These are phyloP conservation scores for Muscicapa striata DNA, from an alignment of 2,797 vertebrate genomes.

Conservation along the genomic window DNA sequence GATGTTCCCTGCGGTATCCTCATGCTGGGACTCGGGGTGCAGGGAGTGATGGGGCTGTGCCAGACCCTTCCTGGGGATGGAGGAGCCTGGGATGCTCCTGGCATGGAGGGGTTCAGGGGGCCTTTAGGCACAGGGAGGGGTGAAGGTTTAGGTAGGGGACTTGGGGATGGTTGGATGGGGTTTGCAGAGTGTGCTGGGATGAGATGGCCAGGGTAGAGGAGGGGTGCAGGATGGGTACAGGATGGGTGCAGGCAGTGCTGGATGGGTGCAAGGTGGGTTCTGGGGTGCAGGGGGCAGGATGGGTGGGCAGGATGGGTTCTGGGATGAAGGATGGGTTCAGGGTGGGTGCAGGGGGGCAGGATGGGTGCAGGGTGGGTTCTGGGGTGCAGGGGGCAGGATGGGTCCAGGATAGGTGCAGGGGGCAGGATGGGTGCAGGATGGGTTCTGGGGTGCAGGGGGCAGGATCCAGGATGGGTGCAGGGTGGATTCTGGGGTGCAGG, in stretches of 20 bases:
- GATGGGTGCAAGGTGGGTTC: too few species aligned
- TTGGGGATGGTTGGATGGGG: background rate
- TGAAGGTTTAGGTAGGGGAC: background rate
- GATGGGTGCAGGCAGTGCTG: background rate
- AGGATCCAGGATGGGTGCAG: too few species aligned
- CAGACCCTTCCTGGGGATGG: background rate
- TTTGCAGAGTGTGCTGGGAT: background rate
- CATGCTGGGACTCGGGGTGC: rapidly evolving
- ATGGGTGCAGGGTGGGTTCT: too few species aligned
- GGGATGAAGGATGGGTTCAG: too few species aligned
- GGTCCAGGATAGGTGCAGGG: too few species aligned
- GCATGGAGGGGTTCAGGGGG: background rate
- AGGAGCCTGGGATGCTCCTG: background rate
- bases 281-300: too few species aligned
- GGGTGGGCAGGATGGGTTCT: too few species aligned
- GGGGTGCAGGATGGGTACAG: background rate
- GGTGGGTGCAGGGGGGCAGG: too few species aligned
- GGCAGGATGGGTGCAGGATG: too few species aligned
- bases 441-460: too few species aligned
- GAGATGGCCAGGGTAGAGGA: rapidly evolving
- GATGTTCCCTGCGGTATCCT: background rate
- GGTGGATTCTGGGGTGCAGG: too few species aligned
- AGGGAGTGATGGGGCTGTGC: background rate
- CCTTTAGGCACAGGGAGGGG: background rate
- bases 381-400: too few species aligned